These are phyloP conservation scores for Australoheros facetus DNA, from an alignment of 2,797 vertebrate genomes.

Conservation along the genomic window DNA sequence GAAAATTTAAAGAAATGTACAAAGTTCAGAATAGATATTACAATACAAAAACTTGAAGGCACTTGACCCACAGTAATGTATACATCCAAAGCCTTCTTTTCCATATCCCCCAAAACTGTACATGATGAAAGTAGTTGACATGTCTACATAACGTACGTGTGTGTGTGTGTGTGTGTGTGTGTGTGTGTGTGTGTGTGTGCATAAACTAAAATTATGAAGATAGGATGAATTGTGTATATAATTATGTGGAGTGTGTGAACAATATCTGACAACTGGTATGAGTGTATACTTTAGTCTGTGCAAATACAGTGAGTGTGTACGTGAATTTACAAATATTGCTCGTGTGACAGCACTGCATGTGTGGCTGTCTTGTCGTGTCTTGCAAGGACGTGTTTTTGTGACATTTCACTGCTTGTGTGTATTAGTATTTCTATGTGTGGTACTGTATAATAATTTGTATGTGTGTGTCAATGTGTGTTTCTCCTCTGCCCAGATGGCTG, in stretches of 20 bases:
- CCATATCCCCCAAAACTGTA: constrained; percentile 14
- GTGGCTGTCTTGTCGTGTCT: constrained; percentile 34
- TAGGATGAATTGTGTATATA: constrained; percentile 44
- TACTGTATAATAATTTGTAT: constrained; percentile 62
- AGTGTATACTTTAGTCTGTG: constrained; percentile 17
- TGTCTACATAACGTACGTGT: constrained; percentile 40
- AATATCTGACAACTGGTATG: constrained; percentile 14
- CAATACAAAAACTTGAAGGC: background rate
- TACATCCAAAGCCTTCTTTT: background rate
- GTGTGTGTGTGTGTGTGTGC: background rate
- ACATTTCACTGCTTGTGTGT: constrained; percentile 24
- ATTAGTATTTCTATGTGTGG: constrained; percentile 33
- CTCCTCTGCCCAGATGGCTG: constrained; percentile 76
- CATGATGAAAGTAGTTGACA: constrained; percentile 51
- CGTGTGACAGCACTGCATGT: constrained; percentile 18
- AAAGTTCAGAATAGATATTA: background rate
- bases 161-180: background rate
- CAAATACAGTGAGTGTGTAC: background rate
- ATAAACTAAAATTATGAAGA: constrained; percentile 52
- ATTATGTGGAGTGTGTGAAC: constrained; percentile 25
- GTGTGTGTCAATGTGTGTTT: constrained; percentile 61
- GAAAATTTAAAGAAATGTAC: background rate
- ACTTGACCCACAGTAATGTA: background rate
- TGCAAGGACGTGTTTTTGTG: constrained; percentile 29
- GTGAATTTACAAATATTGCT: background rate